Conservation (phyloP, 2,888 invertebrate genomes). For the Callinectes sapidus region DNA sequence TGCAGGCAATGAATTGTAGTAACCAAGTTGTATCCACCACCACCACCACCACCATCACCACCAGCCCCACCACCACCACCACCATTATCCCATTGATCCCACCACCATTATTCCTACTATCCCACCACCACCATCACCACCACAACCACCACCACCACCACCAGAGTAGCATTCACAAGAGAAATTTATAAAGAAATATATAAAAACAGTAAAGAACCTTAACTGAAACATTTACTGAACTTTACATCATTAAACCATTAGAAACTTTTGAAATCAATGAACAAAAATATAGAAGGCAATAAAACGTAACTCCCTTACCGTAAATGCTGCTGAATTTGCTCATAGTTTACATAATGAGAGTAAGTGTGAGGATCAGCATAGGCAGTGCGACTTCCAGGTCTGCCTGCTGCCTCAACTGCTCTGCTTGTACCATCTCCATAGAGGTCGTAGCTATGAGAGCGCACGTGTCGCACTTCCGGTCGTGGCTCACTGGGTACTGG, state of each 20-base stretch:
- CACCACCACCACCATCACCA: slow-evolving; percentile 8
- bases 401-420: slow-evolving; percentile 15
- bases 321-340: slow-evolving; percentile 70
- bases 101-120: not conserved
- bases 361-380: slow-evolving; percentile 66
- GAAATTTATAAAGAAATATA: not conserved
- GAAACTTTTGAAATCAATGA: not conserved
- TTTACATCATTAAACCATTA: not conserved
- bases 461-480: slow-evolving; percentile 59
- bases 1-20: not conserved
- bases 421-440: slow-evolving; percentile 52
- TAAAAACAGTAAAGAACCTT: not conserved
- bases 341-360: slow-evolving; percentile 71
- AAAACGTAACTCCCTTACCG: not conserved
- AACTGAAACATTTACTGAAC: not conserved
- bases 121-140: slow-evolving; percentile 6
- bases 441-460: slow-evolving; percentile 68
- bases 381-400: slow-evolving; percentile 57
- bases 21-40: not conserved
- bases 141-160: slow-evolving; percentile 7
- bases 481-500: slow-evolving; percentile 65
- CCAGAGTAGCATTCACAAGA: not conserved
- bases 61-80: slow-evolving; percentile 16
- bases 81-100: not conserved
- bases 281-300: not conserved